phyloP scores from a whole-genome alignment of 2,113 vertebrate genomes.

The Nibea albiflora region DNA sequence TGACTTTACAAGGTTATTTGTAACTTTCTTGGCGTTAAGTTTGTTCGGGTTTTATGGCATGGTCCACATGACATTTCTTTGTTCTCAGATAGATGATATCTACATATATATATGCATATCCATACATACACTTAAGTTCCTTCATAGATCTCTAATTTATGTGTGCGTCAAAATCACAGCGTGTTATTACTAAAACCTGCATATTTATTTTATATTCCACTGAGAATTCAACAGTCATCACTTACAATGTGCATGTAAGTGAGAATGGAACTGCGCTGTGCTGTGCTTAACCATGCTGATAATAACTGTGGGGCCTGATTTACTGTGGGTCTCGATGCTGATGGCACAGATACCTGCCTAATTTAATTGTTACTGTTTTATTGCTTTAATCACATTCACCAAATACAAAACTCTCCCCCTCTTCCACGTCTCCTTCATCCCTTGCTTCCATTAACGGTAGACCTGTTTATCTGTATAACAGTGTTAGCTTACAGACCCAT shows the following conservation, averaged over 20 bases:
- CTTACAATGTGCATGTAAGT: slow-evolving; percentile 48
- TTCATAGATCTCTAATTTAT: slow-evolving; percentile 20
- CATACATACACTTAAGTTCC: background rate
- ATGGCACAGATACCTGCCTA: slow-evolving; percentile 69
- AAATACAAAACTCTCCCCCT: slow-evolving; percentile 54
- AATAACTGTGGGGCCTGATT: slow-evolving; percentile 69
- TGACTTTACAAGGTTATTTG: background rate
- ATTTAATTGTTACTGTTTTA: slow-evolving; percentile 72
- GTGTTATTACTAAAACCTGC: slow-evolving; percentile 18
- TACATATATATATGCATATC: background rate
- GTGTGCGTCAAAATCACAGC: background rate
- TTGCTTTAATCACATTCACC: slow-evolving; percentile 71
- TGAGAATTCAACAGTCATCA: slow-evolving; percentile 51
- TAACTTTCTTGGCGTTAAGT: background rate
- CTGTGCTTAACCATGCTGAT: slow-evolving; percentile 69
- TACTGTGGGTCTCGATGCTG: slow-evolving; percentile 57
- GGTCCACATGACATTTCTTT: background rate
- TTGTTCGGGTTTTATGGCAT: background rate
- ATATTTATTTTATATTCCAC: slow-evolving; percentile 48
- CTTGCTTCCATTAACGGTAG: slow-evolving; percentile 52
- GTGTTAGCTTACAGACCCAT: slow-evolving; percentile 35
- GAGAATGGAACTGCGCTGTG: slow-evolving; percentile 33
- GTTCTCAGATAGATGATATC: background rate
- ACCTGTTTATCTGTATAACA: slow-evolving; percentile 57
- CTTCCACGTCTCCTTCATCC: slow-evolving; percentile 37